phyloP scores from a whole-genome alignment of 2,888 invertebrate genomes.

The Resseliella maxima region DNA sequence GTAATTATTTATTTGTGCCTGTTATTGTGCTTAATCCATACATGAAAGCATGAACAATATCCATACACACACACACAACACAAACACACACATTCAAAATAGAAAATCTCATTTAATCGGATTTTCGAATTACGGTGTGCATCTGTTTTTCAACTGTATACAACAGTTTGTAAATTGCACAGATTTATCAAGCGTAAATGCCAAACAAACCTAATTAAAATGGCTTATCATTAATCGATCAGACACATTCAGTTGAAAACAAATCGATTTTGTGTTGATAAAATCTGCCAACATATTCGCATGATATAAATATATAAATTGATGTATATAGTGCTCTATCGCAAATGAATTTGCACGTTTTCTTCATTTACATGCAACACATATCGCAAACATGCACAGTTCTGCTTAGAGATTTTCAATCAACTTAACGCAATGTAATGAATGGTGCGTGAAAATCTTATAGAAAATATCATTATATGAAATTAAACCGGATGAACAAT shows the following conservation, averaged over 20 bases:
- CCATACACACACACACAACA: background rate
- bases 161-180: background rate
- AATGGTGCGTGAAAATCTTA: too few relatives aligned
- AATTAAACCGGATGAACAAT: too few relatives aligned
- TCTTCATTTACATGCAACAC: too few relatives aligned
- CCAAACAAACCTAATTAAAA: constrained; percentile 11
- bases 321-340: too few relatives aligned
- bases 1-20: background rate
- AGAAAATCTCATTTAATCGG: constrained; percentile 9
- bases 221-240: constrained; percentile 20
- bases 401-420: too few relatives aligned
- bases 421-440: too few relatives aligned
- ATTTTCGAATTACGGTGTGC: background rate
- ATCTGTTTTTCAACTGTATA: background rate
- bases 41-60: too few relatives aligned
- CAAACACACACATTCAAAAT: background rate
- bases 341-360: too few relatives aligned
- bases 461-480: too few relatives aligned
- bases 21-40: too few relatives aligned
- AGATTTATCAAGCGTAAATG: background rate
- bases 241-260: background rate
- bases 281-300: background rate
- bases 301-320: too few relatives aligned
- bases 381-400: background rate
- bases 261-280: constrained; percentile 6